Conservation (phyloP, 2,113 vertebrate genomes). For the Sphyrna mokarran region DNA sequence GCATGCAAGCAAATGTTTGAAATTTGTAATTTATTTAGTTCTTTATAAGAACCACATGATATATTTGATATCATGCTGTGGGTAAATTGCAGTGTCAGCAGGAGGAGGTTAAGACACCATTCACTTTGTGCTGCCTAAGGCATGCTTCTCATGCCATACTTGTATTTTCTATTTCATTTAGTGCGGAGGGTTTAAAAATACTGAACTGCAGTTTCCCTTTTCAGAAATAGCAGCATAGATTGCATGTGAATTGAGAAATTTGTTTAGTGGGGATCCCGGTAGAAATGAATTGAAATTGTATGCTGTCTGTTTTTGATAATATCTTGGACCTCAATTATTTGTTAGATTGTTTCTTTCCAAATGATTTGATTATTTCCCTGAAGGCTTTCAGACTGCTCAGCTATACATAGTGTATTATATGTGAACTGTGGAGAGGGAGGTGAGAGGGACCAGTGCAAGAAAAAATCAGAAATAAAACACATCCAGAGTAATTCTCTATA, state of each 20-base stretch:
- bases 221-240: not conserved
- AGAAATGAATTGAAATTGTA: not conserved
- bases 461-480: not conserved
- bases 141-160: not conserved
- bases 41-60: not conserved
- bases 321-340: not conserved
- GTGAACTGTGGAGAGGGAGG: not conserved
- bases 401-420: not conserved
- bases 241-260: not conserved
- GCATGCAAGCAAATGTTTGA: not conserved
- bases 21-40: not conserved
- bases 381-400: not conserved
- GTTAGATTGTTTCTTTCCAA: conserved; percentile 7
- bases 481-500: not conserved
- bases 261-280: not conserved
- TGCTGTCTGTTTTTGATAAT: not conserved
- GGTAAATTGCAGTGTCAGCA: not conserved
- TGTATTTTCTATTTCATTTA: not conserved
- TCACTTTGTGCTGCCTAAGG: not conserved
- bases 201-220: not conserved
- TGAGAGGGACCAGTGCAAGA: not conserved
- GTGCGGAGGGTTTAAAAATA: not conserved
- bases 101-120: not conserved
- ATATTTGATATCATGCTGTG: not conserved
- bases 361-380: not conserved